phyloP scores from a whole-genome alignment of 2,113 vertebrate genomes.

The Phylloscopus trochiloides region DNA sequence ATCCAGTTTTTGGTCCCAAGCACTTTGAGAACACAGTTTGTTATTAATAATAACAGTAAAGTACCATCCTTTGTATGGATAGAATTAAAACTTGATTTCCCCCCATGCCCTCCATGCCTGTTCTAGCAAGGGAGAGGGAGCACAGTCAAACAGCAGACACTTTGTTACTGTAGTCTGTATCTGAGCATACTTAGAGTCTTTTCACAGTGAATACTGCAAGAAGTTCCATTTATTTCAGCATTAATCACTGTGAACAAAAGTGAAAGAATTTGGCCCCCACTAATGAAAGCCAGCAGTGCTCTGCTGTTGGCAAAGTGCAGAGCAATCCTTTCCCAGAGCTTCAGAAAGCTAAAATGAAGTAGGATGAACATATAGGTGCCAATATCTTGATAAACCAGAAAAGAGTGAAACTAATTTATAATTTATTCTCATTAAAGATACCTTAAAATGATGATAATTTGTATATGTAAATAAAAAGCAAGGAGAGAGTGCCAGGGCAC shows the following conservation, averaged over 20 bases:
- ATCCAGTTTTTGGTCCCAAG: not conserved
- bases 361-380: not conserved
- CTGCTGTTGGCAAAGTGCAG: not conserved
- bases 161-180: constrained; percentile 17
- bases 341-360: not conserved
- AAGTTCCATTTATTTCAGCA: constrained; percentile 41
- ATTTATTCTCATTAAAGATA: not conserved
- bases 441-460: not conserved
- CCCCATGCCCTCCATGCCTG: not conserved
- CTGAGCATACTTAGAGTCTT: constrained; percentile 3
- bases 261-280: constrained; percentile 17
- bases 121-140: not conserved
- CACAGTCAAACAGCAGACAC: constrained; percentile 13
- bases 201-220: constrained; percentile 23
- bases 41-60: not conserved
- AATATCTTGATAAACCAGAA: not conserved
- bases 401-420: not conserved
- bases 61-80: not conserved
- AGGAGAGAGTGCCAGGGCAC: not conserved
- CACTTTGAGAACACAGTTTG: not conserved
- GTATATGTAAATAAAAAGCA: not conserved
- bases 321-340: constrained; percentile 1
- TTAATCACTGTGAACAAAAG: constrained; percentile 56
- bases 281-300: constrained; percentile 24
- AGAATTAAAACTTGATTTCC: not conserved